Conservation (phyloP, 2,797 vertebrate species). For the Lates japonicus region DNA sequence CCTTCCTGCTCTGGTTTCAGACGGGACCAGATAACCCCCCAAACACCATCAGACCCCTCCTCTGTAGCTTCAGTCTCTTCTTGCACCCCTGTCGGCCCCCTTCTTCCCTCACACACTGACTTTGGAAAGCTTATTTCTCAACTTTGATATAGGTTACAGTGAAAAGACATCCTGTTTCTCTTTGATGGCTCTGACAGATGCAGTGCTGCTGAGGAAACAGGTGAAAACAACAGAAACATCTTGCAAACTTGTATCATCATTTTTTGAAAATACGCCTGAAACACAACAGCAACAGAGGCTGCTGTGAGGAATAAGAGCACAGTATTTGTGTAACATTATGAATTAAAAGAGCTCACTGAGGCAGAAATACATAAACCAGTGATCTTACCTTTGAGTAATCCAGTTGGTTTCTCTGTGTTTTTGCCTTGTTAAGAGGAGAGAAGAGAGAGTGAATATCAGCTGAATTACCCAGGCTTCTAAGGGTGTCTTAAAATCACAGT, state of each 20-base stretch:
- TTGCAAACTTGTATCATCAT: not conserved
- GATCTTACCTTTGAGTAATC: conserved; percentile 92
- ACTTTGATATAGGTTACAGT: conserved; percentile 80
- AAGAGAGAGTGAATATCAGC: conserved; percentile 27
- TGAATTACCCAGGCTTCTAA: not conserved
- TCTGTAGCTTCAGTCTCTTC: conserved; percentile 71
- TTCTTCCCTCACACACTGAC: conserved; percentile 79
- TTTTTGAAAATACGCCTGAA: not conserved
- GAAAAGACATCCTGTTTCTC: conserved; percentile 62
- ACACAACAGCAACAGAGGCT: not conserved
- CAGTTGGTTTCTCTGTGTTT: conserved; percentile 86
- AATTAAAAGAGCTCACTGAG: not conserved
- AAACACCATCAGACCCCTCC: conserved; percentile 74
- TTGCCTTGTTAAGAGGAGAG: conserved; percentile 86
- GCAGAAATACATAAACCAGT: not conserved
- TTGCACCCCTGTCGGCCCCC: conserved; percentile 70
- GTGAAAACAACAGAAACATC: conserved; percentile 7
- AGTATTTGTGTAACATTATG: not conserved
- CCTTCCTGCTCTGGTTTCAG: conserved; percentile 87
- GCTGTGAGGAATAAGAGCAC: not conserved
- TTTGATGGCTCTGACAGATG: conserved; percentile 30
- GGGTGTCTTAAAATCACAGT: not conserved
- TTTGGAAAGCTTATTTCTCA: conserved; percentile 81
- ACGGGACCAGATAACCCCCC: conserved; percentile 82
- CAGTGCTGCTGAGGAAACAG: conserved; percentile 7